These are phyloP conservation scores for Montipora sp. DNA, from an alignment of 64 coral and sea anemone species.

Conservation along the genomic window DNA sequence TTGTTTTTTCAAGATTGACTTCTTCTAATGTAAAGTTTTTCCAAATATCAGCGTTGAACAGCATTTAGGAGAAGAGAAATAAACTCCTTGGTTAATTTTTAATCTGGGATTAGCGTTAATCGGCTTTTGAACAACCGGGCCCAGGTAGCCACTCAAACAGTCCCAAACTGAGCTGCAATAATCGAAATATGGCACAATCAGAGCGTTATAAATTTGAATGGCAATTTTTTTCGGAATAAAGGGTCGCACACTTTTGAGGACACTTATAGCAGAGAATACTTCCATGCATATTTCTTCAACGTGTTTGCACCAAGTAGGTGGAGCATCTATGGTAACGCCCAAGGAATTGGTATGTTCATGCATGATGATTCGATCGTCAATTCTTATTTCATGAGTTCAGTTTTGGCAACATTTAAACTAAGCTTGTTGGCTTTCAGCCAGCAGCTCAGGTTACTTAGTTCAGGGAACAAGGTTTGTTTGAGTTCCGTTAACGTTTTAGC, in stretches of 20 bases:
- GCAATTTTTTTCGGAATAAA: slow-evolving; percentile 23
- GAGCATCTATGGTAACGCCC: slow-evolving; percentile 6
- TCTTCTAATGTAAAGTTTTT: too few species aligned
- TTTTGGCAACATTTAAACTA: slow-evolving; percentile 46
- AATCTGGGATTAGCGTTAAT: too few species aligned
- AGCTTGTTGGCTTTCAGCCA: slow-evolving; percentile 53
- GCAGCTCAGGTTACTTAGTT: background rate
- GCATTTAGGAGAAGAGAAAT: too few species aligned
- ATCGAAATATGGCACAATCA: slow-evolving; percentile 34
- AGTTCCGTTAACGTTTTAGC: slow-evolving; percentile 2
- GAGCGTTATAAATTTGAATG: slow-evolving; percentile 41
- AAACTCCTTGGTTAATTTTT: too few species aligned
- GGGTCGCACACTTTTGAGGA: slow-evolving; percentile 43
- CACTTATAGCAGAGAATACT: slow-evolving; percentile 24
- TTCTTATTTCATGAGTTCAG: slow-evolving; percentile 38
- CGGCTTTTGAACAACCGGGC: too few species aligned
- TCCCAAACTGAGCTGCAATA: slow-evolving; percentile 44
- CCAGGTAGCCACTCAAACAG: background rate
- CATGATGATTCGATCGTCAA: slow-evolving; percentile 10
- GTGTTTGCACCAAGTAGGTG: slow-evolving; percentile 23
- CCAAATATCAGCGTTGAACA: too few species aligned
- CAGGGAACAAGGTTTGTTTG: background rate
- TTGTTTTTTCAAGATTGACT: too few species aligned
- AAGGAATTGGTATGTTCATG: slow-evolving; percentile 22
- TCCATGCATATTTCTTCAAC: slow-evolving; percentile 45